Base-by-base conservation (phyloP, 2,888 invertebrate genomes). In the Parochlus steinenii region DNA sequence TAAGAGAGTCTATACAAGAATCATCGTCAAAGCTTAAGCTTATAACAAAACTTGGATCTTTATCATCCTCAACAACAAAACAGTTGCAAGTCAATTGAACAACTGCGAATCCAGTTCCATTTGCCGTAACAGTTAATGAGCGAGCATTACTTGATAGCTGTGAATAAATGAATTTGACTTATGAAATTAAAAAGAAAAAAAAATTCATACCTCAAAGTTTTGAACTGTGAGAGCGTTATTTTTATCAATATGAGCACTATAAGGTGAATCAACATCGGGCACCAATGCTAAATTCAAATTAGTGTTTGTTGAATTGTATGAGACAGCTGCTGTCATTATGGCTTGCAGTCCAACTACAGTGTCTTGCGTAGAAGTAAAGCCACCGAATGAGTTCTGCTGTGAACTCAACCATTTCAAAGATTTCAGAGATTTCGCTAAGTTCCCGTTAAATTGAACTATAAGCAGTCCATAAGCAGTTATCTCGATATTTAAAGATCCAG, bases 331-430 rank as follows among this genome's bases (percentile, higher is more conserved):
- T 5, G 12, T 18, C 6, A 22, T 52, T 5, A 71, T 44, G 0
- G 68, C 71, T 52, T 69, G 67, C 6, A 71, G 50, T 2, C 65
- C 71, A 33, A 71, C 61, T 18, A 69, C 52, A 0, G 71, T 70
- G 43, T 71, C 71, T 70, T 71, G 77, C 0, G 78, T 77, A 2
- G 77, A 69, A 1, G 66, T 52, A 45, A 77, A 77, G 3, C 75
- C 76, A 5, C 78, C 78, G 2, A 63, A 53, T 0, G 65, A 50
- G 31, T 65, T 64, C 24, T 71, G 54, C 45, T 74, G 71, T 5
- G 69, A 61, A 5, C 69, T 62, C 33, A 80, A 59, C 77, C 78
- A 79, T 24, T 71, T 61, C 1, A 71, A 62, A 2, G 74, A 69
- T 4, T 65, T 62, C 26, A 67, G n/a, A n/a, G n/a, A n/a, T n/a